These are phyloP conservation scores for Plutomurus gul DNA, from an alignment of 1,140 invertebrate genomes.

Conservation along the genomic window DNA sequence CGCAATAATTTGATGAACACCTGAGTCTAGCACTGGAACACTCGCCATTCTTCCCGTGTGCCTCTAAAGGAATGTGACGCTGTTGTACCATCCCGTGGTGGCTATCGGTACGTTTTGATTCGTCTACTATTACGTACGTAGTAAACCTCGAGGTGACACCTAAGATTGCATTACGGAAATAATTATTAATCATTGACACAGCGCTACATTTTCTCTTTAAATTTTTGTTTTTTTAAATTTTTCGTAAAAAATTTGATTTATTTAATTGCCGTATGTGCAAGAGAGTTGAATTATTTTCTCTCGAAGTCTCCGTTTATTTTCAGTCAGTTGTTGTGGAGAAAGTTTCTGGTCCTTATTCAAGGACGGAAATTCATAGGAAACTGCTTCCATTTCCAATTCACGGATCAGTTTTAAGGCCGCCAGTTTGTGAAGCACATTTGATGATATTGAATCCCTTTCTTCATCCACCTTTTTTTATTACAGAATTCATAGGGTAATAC, in stretches of 20 bases:
- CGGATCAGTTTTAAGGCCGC: conserved; percentile 54
- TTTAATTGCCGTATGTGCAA: no score
- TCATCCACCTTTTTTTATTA: neutral
- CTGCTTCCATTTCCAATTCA: conserved; percentile 54
- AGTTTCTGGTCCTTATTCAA: no score
- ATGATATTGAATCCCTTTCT: conserved; percentile 4
- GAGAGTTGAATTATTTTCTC: no score
- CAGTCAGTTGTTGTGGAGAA: no score
- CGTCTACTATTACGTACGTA: neutral
- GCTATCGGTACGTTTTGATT: neutral
- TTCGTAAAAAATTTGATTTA: no score
- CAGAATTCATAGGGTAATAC: neutral
- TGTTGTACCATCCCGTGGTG: neutral
- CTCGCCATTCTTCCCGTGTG: neutral
- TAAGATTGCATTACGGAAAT: no score
- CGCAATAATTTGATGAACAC: neutral
- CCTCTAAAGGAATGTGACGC: neutral
- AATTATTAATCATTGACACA: no score
- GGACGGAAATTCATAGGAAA: no score
- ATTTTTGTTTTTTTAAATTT: no score
- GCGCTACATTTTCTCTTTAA: no score
- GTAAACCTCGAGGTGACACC: neutral
- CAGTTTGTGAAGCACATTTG: conserved; percentile 42
- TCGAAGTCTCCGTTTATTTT: no score
- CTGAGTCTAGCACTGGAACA: neutral